phyloP scores from a whole-genome alignment of 2,113 vertebrate genomes.

The Morphnarchus princeps region DNA sequence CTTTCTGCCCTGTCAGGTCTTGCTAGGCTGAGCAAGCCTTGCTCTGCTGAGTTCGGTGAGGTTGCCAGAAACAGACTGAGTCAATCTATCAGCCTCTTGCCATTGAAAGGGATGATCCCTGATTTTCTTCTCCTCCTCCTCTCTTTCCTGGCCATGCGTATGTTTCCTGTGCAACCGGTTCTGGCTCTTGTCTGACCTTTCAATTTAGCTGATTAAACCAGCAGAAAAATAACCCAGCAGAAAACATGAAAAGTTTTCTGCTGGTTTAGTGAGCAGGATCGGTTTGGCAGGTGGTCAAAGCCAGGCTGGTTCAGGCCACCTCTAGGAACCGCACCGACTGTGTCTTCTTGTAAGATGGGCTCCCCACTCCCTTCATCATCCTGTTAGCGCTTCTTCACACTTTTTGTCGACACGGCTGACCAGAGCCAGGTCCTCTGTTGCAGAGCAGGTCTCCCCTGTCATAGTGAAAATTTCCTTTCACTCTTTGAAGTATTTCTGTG shows the following conservation, averaged over 20 bases:
- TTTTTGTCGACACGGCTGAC: background rate
- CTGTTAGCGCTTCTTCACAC: background rate
- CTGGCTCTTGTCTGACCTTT: background rate
- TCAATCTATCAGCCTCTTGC: background rate
- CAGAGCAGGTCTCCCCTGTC: background rate
- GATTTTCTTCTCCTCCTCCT: background rate
- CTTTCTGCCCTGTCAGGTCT: background rate
- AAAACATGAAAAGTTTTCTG: background rate
- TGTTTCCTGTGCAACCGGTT: background rate
- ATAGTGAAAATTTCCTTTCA: background rate
- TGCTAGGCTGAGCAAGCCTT: background rate
- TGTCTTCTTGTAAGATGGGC: background rate
- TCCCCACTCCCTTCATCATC: background rate
- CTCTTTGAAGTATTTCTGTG: background rate
- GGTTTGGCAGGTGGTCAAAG: background rate
- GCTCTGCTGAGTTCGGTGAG: background rate
- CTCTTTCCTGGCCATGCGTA: background rate
- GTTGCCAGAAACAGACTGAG: background rate
- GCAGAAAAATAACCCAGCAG: background rate
- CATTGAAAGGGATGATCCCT: background rate
- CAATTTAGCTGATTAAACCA: background rate
- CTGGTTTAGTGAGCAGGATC: background rate
- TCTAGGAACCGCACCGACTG: background rate
- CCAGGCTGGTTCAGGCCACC: background rate
- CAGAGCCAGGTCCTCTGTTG: background rate